Conservation (phyloP, 2,113 vertebrate genomes). For the Tautogolabrus adspersus region DNA sequence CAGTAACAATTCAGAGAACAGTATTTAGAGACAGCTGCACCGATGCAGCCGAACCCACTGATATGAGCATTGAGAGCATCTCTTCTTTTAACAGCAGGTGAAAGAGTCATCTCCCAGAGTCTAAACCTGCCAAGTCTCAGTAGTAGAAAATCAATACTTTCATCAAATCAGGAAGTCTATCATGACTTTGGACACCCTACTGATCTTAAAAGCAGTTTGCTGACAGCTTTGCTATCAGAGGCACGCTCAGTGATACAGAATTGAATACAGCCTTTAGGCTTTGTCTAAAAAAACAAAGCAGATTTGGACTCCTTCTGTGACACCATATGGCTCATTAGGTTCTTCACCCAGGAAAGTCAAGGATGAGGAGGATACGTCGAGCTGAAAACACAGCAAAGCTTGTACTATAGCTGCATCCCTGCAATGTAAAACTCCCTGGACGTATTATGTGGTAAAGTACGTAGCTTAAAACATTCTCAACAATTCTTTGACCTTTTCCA, state of each 20-base stretch:
- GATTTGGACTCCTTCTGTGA: constrained; percentile 38
- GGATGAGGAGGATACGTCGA: constrained; percentile 11
- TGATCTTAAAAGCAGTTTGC: constrained; percentile 30
- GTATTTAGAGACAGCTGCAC: constrained; percentile 43
- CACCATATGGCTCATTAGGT: constrained; percentile 61
- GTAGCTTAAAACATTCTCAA: neutral
- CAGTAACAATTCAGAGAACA: constrained; percentile 35
- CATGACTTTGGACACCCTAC: constrained; percentile 23
- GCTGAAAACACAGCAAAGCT: constrained; percentile 12
- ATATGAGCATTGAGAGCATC: constrained; percentile 2
- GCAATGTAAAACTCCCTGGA: neutral
- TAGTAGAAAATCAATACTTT: constrained; percentile 57
- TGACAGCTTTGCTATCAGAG: constrained; percentile 10
- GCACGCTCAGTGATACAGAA: constrained; percentile 21
- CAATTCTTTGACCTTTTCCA: neutral
- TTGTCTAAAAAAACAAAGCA: constrained; percentile 50
- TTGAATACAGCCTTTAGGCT: constrained; percentile 48
- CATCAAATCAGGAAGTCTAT: constrained; percentile 45
- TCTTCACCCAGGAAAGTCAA: constrained; percentile 30
- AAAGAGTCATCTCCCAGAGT: constrained; percentile 32
- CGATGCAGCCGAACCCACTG: constrained; percentile 19
- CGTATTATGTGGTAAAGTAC: neutral
- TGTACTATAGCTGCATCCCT: neutral
- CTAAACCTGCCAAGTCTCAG: constrained; percentile 29
- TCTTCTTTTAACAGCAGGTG: constrained; percentile 32